Percentiles rank a stretch among this genome's conserved stretches.
Evolutionary conservation across 2,113 vertebrate genomes (phyloP).

Genomic region (Ahaetulla prasina): DNA sequence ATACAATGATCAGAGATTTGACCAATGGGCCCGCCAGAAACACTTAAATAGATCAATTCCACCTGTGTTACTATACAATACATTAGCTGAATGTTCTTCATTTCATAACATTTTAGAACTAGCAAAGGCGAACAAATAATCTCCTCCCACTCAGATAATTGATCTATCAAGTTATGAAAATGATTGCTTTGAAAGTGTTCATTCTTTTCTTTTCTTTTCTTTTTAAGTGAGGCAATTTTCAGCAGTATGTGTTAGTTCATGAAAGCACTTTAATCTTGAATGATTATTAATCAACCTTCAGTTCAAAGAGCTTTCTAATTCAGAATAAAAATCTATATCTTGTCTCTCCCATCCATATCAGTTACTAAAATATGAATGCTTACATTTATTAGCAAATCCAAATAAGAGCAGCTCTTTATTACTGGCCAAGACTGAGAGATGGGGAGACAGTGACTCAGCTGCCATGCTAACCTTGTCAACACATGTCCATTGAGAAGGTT

Average conservation of each 20-base stretch:
- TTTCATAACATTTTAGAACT: conserved; percentile 49
- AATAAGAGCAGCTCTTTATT: conserved; percentile 36
- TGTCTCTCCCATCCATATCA: conserved; percentile 63
- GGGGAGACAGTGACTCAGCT: conserved; percentile 2
- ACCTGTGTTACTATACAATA: conserved; percentile 56
- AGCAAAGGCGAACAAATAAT: conserved; percentile 65
- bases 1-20: conserved; percentile 51
- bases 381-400: conserved; percentile 62
- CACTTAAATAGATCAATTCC: conserved; percentile 64
- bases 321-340: conserved; percentile 65
- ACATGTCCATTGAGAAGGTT: conserved; percentile 38
- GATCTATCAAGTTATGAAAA: conserved; percentile 61
- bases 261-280: conserved; percentile 65
- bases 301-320: conserved; percentile 66
- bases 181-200: conserved; percentile 60
- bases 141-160: conserved; percentile 52
- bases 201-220: conserved; percentile 39
- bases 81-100: conserved; percentile 53
- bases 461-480: conserved; percentile 33
- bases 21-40: conserved; percentile 52
- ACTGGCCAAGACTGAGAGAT: conserved; percentile 32
- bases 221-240: conserved; percentile 57
- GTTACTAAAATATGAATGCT: conserved; percentile 63
- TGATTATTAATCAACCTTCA: conserved; percentile 67
- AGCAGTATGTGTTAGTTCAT: conserved; percentile 57